phyloP scores from a whole-genome alignment of 1,140 invertebrate species.

The Saccostrea glomerata region DNA sequence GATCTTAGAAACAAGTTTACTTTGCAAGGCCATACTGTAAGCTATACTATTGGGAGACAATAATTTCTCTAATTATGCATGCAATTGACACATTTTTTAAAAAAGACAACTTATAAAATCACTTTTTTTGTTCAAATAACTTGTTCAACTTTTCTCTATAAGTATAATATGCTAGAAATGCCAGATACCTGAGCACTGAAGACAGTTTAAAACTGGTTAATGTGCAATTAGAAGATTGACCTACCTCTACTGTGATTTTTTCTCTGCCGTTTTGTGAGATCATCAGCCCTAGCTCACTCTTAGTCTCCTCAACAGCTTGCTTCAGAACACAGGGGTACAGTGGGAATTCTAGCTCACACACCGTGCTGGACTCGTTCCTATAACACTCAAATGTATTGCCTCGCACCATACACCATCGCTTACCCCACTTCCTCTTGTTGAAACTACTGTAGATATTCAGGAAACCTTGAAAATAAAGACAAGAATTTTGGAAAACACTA shows the following conservation, averaged over 20 bases:
- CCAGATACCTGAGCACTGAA: no score
- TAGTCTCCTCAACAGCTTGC: constrained; percentile 70
- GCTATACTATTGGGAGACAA: no score
- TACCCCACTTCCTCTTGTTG: constrained; percentile 72
- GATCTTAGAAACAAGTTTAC: no score
- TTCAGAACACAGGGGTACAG: constrained; percentile 68
- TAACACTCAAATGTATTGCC: constrained; percentile 72
- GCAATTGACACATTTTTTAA: no score
- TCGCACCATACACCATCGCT: constrained; percentile 71
- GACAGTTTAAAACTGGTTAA: no score
- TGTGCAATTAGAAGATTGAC: background rate
- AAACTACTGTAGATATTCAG: constrained; percentile 73
- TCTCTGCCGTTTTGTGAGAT: constrained; percentile 67
- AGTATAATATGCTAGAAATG: no score
- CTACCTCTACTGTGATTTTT: constrained; percentile 75
- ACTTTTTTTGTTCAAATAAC: no score
- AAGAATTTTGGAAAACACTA: no score
- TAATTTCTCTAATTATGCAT: no score
- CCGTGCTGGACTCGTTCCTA: constrained; percentile 59
- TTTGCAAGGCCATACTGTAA: no score
- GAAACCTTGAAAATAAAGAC: constrained; percentile 62
- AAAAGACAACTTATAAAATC: no score
- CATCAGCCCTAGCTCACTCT: constrained; percentile 71
- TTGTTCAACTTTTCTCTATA: no score
- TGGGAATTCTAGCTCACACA: constrained; percentile 71